A percentile compares a stretch with the other conserved stretches of the same genome.
Conservation (phyloP, 2,113 vertebrate genomes). For the Accipiter virgatus region DNA sequence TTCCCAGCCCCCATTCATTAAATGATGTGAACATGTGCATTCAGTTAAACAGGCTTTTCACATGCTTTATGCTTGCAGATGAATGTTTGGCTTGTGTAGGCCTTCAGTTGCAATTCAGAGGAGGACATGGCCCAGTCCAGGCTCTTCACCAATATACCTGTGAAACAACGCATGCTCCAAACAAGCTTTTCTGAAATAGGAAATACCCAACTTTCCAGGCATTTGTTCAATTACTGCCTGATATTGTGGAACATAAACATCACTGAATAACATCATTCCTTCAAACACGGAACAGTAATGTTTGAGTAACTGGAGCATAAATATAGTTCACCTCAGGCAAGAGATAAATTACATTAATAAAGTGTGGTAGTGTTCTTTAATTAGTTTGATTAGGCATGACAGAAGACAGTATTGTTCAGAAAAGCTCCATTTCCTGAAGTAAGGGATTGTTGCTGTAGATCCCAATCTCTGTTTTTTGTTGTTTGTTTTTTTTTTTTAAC, state of each 20-base stretch:
- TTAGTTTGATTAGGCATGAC: constrained; percentile 71
- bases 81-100: background rate
- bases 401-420: constrained; percentile 53
- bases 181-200: background rate
- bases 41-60: background rate
- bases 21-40: background rate
- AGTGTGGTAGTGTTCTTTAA: constrained; percentile 64
- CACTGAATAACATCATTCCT: constrained; percentile 59
- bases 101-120: background rate
- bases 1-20: background rate
- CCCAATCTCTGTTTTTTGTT: background rate
- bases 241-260: constrained; percentile 58
- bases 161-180: background rate
- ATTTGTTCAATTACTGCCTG: constrained; percentile 65
- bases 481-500: background rate
- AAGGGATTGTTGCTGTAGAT: background rate
- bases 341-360: constrained; percentile 73
- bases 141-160: background rate
- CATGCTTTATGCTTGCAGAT: background rate
- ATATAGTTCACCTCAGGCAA: constrained; percentile 70
- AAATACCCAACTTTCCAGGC: constrained; percentile 27
- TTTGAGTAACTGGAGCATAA: constrained; percentile 68
- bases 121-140: background rate
- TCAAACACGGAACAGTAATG: constrained; percentile 56
- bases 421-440: constrained; percentile 53